Evolutionary conservation across 2,113 vertebrate genomes (phyloP).

Genomic region (Neogobius melanostomus): DNA sequence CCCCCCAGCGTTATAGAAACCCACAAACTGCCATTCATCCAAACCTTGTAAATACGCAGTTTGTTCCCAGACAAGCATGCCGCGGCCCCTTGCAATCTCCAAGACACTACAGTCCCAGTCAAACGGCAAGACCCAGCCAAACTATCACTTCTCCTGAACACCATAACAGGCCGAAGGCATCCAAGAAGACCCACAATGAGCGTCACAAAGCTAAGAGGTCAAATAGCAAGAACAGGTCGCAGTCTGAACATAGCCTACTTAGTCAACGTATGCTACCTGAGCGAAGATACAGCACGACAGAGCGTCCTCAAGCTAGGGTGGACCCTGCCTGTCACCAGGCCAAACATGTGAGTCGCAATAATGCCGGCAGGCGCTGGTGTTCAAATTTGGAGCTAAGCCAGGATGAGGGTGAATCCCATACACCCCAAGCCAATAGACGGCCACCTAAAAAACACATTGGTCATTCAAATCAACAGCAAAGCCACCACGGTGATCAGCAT

Average conservation of each 20-base stretch:
- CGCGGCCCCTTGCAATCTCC: conserved; percentile 62
- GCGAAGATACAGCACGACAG: conserved; percentile 79
- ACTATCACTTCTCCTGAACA: conserved; percentile 51
- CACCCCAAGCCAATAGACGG: conserved; percentile 45
- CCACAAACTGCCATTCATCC: conserved; percentile 54
- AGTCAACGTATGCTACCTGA: conserved; percentile 69
- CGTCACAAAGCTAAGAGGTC: conserved; percentile 63
- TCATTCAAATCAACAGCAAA: conserved; percentile 38
- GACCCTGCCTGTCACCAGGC: conserved; percentile 53
- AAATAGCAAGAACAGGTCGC: conserved; percentile 78
- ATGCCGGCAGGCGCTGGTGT: conserved; percentile 78
- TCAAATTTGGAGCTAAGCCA: conserved; percentile 87
- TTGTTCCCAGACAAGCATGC: conserved; percentile 76
- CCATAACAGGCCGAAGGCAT: conserved; percentile 52
- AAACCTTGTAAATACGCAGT: conserved; percentile 80
- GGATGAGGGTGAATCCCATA: conserved; percentile 64
- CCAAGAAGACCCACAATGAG: conserved; percentile 78
- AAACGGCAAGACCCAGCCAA: conserved; percentile 44
- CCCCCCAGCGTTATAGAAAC: conserved; percentile 64
- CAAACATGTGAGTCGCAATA: conserved; percentile 45
- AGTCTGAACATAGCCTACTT: conserved; percentile 84
- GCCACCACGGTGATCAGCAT: conserved; percentile 27
- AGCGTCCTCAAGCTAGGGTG: conserved; percentile 56
- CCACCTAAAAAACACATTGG: conserved; percentile 50
- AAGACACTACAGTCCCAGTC: conserved; percentile 52